A percentile compares a stretch with the other conserved stretches of the same genome.
Evolutionary conservation across 2,113 vertebrate species (phyloP).

Genomic region (Platichthys flesus): DNA sequence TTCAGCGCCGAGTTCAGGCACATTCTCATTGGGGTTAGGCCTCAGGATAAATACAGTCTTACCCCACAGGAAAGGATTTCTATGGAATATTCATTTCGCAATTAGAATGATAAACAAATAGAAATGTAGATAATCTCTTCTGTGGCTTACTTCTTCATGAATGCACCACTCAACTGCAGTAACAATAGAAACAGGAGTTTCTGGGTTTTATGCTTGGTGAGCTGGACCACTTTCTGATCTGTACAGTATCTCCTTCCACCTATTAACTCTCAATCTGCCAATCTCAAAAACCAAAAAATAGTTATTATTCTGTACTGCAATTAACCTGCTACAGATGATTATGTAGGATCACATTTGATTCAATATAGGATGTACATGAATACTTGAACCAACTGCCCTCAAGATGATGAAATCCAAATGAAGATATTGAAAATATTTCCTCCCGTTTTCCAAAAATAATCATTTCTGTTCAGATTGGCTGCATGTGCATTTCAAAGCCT

Average conservation of each 20-base stretch:
- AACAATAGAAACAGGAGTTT: not conserved
- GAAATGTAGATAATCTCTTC: no score
- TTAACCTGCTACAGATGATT: no score
- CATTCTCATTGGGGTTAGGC: not conserved
- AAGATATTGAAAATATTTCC: no score
- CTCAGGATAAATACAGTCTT: not conserved
- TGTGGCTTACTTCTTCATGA: not conserved
- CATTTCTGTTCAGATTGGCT: no score
- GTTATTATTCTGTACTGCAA: no score
- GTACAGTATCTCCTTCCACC: not conserved
- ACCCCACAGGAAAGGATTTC: not conserved
- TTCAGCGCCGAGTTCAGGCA: not conserved
- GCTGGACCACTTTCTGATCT: not conserved
- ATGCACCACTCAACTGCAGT: not conserved
- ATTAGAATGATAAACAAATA: not conserved
- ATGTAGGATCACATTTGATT: no score
- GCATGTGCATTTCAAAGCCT: no score
- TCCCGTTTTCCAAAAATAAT: no score
- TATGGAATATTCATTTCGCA: not conserved
- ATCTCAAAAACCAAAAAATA: no score
- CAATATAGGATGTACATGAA: no score
- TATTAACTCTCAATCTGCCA: not conserved
- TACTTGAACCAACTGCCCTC: no score
- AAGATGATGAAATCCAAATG: no score
- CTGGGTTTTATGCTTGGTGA: not conserved